Conservation (phyloP, 2,797 vertebrate species). For the Schizopygopsis pylzovi region DNA sequence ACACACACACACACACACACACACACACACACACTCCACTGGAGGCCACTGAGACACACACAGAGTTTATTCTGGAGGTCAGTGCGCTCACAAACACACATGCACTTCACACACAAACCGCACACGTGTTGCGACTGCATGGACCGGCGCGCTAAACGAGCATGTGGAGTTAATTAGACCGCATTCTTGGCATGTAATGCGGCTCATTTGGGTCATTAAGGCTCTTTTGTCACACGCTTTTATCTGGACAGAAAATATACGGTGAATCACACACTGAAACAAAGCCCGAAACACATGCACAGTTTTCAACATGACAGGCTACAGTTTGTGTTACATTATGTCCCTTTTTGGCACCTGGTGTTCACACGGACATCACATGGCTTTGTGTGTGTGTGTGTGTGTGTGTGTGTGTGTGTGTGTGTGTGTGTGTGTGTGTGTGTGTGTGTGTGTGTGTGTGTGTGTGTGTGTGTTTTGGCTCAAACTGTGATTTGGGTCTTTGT, state of each 20-base stretch:
- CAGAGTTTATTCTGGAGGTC: slow-evolving; percentile 19
- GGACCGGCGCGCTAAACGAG: background rate
- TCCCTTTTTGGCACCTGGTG: background rate
- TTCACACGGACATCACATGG: slow-evolving; percentile 2
- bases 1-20: too few species aligned
- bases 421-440: too few species aligned
- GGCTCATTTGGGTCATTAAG: slow-evolving; percentile 21
- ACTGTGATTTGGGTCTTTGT: slow-evolving; percentile 3
- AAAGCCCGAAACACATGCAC: slow-evolving; percentile 18
- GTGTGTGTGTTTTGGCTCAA: background rate
- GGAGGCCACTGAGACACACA: background rate
- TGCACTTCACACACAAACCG: background rate
- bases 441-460: too few species aligned
- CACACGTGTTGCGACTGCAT: background rate
- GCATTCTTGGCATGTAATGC: slow-evolving; percentile 26
- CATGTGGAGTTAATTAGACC: slow-evolving; percentile 11
- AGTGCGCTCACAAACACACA: slow-evolving; percentile 14
- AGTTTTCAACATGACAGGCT: background rate
- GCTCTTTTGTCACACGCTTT: slow-evolving; percentile 24
- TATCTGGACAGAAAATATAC: background rate
- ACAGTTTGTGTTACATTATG: background rate
- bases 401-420: too few species aligned
- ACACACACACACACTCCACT: too few species aligned
- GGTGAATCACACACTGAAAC: background rate
- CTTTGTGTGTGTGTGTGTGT: background rate